Base-by-base conservation (phyloP, 2,113 vertebrate species). In the Alouatta palliata region DNA sequence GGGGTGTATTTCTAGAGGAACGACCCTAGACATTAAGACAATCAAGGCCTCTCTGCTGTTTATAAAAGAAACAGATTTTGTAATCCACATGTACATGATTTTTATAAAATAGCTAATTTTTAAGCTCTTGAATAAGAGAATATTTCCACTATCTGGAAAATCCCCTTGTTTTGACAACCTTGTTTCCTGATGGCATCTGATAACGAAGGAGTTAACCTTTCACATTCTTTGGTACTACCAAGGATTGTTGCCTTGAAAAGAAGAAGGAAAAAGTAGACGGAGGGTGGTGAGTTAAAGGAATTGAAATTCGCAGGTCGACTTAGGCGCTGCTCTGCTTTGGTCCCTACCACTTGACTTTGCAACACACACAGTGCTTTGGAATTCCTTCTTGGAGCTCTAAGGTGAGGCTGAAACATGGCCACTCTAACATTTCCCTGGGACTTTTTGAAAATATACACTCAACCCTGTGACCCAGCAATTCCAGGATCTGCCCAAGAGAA, bases 391-490 rank as follows among this genome's bases (percentile, higher is more conserved):
- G n/a, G n/a, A 47, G 10, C 81, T 81, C 49, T 35, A 10, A 54
- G 80, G 21, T 37, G 49, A n/a, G 43, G 61, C 32, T 71, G 79
- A 25, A 73, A 2, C 25, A 20, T 40, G 40, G n/a, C 58, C 76
- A 5, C 25, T 14, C 40, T 86, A 54, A 84, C 64, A 47, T 32
- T 49, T 61, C 47, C 83, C 77, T 77, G 27, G 70, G 16, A 43
- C 66, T 82, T 91, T 32, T 1, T 75, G 84, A 95, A 86, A 87
- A 64, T 30, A 47, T 0, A 52, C 20, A 43, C 9, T 93, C 58
- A 66, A 19, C 61, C 75, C 9, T 35, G 30, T 94, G 86, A 89
- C 81, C 82, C 68, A 79, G 88, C 75, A 83, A 14, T 90, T 92
- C 84, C 19, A 91, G 76, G 27, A 68, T 94, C 25, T 91, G 5